Evolutionary conservation across 2,113 vertebrate genomes (phyloP), one percentile per base, ranked within the genome.

Genomic region (Puffinus mauretanicus): DNA sequence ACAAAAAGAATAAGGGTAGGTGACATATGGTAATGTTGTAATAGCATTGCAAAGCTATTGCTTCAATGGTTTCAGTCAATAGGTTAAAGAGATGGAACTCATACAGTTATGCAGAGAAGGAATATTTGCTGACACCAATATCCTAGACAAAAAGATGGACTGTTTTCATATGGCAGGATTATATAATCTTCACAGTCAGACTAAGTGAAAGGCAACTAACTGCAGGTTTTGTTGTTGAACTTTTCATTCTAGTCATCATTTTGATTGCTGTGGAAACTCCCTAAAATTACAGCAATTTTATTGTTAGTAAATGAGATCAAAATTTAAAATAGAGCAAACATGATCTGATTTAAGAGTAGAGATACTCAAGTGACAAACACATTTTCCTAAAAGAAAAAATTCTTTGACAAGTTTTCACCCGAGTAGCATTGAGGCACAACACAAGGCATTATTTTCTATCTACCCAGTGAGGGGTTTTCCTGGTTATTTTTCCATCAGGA

Each of bases 271-370:
- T 72, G 66, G 69, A 88, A 95, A 79, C 62, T 71, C 72, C 69
- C 52, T 80, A 61, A 93, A 90, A 94, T 96, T 85, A 38, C 55
- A 94, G 61, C 55, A 94, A 83, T 93, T 93, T 94, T 62, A 87
- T 79, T 90, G 81, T 95, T 92, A 73, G 58, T 40, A 90, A 89
- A 76, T 94, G 62, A 67, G 51, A 88, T 85, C 12, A 81, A 96
- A 82, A 81, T 44, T 72, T 71, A 44, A 82, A 92, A 76, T 36
- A 79, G 49, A 77, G 34, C 18, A 72, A 89, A 61, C 15, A 93
- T 82, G 7, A 81, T 84, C 26, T 44, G 14, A 72, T 69, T 69
- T 84, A 87, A 82, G 46, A 77, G 55, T 9, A 66, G 52, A 82
- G 32, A 79, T 87, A 44, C 5, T 85, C 21, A 77, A 44, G 7